A percentile compares a stretch with the other conserved stretches of the same genome.
phyloP scores from a whole-genome alignment of 2,113 vertebrate species.

The Pterocles gutturalis region DNA sequence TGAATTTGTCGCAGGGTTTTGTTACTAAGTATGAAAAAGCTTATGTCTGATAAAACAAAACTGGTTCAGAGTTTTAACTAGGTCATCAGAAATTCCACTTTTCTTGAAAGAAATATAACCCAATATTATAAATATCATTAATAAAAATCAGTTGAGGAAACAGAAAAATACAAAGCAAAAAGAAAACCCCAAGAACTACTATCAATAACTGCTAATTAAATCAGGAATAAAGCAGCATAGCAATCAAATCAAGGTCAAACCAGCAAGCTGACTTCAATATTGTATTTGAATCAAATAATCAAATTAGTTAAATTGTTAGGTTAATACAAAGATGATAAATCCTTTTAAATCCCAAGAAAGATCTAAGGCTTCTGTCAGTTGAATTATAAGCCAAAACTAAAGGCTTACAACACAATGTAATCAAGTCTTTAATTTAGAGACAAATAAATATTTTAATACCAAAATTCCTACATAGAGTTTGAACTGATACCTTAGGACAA shows the following conservation, averaged over 20 bases:
- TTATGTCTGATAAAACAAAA: not conserved
- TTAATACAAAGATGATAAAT: slow-evolving; percentile 2
- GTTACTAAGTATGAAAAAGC: not conserved
- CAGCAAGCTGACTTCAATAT: not conserved
- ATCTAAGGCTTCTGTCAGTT: not conserved
- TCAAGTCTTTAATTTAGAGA: not conserved
- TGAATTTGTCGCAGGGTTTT: not conserved
- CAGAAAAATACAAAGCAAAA: not conserved
- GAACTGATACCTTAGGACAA: not conserved
- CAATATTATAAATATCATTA: not conserved
- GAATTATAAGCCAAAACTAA: not conserved
- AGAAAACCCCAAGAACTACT: not conserved
- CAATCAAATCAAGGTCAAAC: not conserved
- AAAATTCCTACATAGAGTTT: not conserved
- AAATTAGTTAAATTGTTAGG: slow-evolving; percentile 6
- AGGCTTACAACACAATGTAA: not conserved
- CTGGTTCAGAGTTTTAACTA: not conserved
- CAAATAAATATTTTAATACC: slow-evolving; percentile 12
- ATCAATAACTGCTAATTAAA: not conserved
- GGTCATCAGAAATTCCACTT: not conserved
- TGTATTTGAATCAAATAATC: not conserved
- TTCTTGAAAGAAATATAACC: not conserved
- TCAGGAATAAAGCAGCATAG: not conserved
- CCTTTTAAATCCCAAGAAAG: not conserved
- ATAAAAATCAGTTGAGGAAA: not conserved